phyloP scores from a whole-genome alignment of 2,113 vertebrate genomes.

The Puffinus mauretanicus region DNA sequence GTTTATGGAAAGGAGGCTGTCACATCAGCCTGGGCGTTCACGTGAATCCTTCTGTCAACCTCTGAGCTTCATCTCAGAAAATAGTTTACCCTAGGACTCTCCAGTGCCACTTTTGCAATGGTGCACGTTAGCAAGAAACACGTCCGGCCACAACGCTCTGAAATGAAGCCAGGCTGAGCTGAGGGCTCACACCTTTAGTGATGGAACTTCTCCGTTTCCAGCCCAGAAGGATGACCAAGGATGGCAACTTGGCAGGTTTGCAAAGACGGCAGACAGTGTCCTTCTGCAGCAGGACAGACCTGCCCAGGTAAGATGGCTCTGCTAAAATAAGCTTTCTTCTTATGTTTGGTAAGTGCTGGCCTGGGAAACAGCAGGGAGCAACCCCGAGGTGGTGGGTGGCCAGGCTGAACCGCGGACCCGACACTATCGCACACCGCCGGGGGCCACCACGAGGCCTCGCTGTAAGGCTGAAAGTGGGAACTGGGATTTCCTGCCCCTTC shows the following conservation, averaged over 20 bases:
- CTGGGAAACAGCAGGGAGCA: background rate
- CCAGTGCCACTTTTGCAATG: background rate
- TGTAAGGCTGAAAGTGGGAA: background rate
- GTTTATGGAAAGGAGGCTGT: background rate
- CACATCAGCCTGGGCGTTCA: background rate
- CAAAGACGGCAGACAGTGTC: background rate
- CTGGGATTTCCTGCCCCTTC: background rate
- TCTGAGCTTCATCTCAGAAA: background rate
- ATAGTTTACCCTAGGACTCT: background rate
- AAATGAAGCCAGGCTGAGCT: background rate
- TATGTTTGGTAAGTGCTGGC: background rate
- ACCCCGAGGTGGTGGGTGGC: background rate
- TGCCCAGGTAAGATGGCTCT: background rate
- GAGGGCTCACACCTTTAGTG: background rate
- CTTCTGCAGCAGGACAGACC: background rate
- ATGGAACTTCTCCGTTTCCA: background rate
- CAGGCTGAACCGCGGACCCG: background rate
- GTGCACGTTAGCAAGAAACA: background rate
- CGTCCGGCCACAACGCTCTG: background rate
- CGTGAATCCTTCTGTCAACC: fast-evolving
- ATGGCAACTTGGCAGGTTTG: background rate
- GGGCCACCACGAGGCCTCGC: background rate
- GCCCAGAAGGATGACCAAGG: background rate
- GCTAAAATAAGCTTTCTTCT: background rate
- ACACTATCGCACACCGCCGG: fast-evolving